phyloP scores from a whole-genome alignment of 92 coral and sea anemone species.

The Zoanthus solanderi region DNA sequence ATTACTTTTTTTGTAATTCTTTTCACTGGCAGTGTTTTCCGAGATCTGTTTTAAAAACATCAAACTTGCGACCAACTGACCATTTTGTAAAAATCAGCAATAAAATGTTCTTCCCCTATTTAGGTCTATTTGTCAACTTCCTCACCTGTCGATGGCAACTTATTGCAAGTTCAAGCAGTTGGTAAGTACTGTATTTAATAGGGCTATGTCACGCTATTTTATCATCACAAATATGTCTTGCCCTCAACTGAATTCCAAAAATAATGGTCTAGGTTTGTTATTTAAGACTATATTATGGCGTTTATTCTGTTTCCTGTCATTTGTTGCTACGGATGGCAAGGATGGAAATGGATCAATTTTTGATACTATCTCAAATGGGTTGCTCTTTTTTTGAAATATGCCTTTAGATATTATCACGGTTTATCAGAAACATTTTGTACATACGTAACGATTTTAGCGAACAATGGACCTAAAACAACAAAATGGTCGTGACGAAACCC shows the following conservation, averaged over 20 bases:
- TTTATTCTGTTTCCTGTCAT: no score
- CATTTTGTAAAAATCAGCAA: background rate
- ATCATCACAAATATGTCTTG: background rate
- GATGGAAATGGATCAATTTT: background rate
- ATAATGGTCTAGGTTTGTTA: no score
- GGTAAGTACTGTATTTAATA: conserved; percentile 65
- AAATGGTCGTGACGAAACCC: no score
- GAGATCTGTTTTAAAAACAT: background rate
- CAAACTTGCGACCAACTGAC: no score
- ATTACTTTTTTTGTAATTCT: background rate
- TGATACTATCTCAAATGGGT: background rate
- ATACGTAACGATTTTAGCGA: no score
- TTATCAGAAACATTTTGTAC: no score
- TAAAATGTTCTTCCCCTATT: background rate
- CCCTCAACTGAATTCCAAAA: no score
- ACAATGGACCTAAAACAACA: no score
- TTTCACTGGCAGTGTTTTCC: background rate
- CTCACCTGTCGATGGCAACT: conserved; percentile 71
- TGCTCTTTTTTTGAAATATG: background rate
- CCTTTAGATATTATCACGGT: no score
- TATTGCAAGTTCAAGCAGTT: conserved; percentile 90
- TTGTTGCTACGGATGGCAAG: no score
- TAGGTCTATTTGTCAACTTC: conserved; percentile 86
- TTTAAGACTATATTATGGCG: no score
- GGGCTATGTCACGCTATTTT: background rate